Conservation (phyloP, 2,113 vertebrate genomes). For the Dunckerocampus dactyliophorus region DNA sequence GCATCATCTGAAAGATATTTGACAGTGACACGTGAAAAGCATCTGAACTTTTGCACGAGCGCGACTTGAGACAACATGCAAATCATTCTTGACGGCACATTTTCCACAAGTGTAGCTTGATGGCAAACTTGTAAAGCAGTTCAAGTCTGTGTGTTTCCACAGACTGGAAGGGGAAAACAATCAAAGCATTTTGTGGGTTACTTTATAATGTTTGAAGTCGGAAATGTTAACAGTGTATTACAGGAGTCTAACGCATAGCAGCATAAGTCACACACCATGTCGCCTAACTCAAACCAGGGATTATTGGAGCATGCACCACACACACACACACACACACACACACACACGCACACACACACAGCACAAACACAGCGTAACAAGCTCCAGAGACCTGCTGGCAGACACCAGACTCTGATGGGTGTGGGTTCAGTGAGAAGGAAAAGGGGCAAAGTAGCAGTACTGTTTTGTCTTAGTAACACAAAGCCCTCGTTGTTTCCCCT, state of each 20-base stretch:
- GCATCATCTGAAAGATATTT: constrained; percentile 30
- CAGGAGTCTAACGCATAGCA: constrained; percentile 33
- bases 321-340: constrained; percentile 25
- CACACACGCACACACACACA: constrained; percentile 23
- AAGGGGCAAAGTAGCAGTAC: constrained; percentile 27
- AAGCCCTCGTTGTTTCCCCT: constrained; percentile 53
- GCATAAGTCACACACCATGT: constrained; percentile 14
- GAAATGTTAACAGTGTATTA: constrained; percentile 37
- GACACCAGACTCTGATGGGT: constrained; percentile 39
- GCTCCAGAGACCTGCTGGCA: constrained; percentile 47
- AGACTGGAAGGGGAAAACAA: background rate
- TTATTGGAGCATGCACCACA: constrained; percentile 13
- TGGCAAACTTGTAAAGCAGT: constrained; percentile 31
- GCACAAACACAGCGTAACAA: constrained; percentile 38
- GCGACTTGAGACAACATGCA: constrained; percentile 10
- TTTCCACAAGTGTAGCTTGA: constrained; percentile 6
- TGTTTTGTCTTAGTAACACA: constrained; percentile 44
- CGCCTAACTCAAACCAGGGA: constrained; percentile 45
- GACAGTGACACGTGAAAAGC: constrained; percentile 37
- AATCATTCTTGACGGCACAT: constrained; percentile 25
- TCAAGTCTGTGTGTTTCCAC: constrained; percentile 4
- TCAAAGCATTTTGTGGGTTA: constrained; percentile 14
- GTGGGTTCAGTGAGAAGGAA: constrained; percentile 40
- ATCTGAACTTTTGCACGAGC: constrained; percentile 21
- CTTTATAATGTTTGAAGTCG: constrained; percentile 39